A percentile compares a stretch with the other conserved stretches of the same genome.
Conservation (phyloP, 2,113 vertebrate species). For the Motacilla tschutschensis region DNA sequence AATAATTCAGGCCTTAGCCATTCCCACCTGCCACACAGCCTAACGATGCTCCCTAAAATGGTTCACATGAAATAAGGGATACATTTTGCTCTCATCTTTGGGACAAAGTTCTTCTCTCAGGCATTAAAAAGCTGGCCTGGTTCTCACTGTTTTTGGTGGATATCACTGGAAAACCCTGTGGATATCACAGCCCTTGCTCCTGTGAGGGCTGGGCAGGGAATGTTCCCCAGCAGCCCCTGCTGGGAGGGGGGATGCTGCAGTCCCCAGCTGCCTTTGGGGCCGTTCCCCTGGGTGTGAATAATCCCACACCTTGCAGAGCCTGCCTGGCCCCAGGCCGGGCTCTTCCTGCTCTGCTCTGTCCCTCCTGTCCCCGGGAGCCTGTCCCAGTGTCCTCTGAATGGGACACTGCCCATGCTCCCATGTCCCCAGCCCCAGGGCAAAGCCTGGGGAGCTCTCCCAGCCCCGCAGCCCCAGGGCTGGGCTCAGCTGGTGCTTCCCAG, state of each 20-base stretch:
- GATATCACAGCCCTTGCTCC: background rate
- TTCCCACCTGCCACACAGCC: background rate
- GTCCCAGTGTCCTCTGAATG: background rate
- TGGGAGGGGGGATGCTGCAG: background rate
- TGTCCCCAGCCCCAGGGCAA: background rate
- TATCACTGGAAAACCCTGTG: background rate
- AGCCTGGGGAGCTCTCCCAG: background rate
- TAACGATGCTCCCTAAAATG: background rate
- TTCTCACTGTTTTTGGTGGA: background rate
- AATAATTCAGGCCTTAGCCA: background rate
- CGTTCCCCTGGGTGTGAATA: background rate
- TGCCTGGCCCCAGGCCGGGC: accelerated
- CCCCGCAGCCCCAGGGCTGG: background rate
- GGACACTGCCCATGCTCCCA: background rate
- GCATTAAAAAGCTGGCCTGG: background rate
- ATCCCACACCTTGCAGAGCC: background rate
- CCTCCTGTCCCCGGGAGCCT: background rate
- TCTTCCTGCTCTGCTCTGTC: background rate
- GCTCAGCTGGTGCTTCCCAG: background rate
- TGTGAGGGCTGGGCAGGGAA: background rate
- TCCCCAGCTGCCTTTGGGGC: background rate
- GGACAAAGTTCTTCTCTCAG: background rate
- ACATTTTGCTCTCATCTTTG: background rate
- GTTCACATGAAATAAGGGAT: background rate
- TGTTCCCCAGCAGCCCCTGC: background rate